Evolutionary conservation across 2,113 vertebrate genomes (phyloP), one percentile per base, ranked within the genome.

Genomic region (Archilochus colubris): DNA sequence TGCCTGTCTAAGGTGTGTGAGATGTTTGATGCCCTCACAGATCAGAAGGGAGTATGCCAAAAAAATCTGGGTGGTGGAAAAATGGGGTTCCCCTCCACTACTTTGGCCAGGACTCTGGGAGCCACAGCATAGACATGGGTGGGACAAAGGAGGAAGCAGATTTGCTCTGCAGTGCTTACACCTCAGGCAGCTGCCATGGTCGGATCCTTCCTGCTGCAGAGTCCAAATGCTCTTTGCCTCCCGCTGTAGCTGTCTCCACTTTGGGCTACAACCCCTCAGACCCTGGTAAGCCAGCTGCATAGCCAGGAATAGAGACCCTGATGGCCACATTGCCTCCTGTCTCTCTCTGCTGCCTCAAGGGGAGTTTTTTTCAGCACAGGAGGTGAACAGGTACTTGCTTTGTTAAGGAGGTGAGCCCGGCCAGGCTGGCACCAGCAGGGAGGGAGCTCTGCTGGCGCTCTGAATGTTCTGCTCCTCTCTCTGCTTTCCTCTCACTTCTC

Each of bases 41-140:
- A 36, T 59, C 79, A 58, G 13, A 55, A 62, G 8, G 1, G 54
- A 7, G 7, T 82, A 57, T 89, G 74, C 36, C 81, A 53, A 80
- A 17, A 57, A 64, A 86, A 64, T 3, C 30, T 6, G 8, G 6
- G 2, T 57, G 30, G 18, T 63, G 8, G 13, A 12, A 62, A 67
- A 80, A 33, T 9, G 9, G 2, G 4, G 46, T 48, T 2, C 5
- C 4, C 5, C 17, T 5, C 0, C 3, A 0, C 12, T 58, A 22
- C 20, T 53, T 48, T 33, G 46, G 13, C 9, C 27, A 44, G n/a
- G 21, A 13, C 30, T 70, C 2, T 31, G 18, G 11, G 43, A 23
- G 24, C 40, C 57, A 23, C 14, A 24, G 30, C 30, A 3, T 33
- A 31, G 48, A 20, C 21, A 8, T 16, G 27, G 51, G 33, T 25